These are phyloP conservation scores for Brachystomella parvula DNA, from an alignment of 1,140 invertebrate species.

Conservation along the genomic window DNA sequence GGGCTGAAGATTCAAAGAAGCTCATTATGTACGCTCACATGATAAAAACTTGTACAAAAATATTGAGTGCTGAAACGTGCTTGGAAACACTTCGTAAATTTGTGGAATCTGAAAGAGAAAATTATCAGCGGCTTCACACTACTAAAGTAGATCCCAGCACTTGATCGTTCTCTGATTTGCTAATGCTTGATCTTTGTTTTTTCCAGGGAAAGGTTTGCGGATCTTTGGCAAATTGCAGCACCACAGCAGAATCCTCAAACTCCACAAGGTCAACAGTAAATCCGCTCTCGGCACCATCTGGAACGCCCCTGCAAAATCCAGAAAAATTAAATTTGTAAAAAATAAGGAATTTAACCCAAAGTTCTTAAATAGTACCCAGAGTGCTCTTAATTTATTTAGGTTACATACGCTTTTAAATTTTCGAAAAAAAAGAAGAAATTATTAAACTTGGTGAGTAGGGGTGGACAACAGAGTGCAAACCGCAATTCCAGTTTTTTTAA, in stretches of 20 bases:
- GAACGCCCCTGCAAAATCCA: not conserved
- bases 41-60: not conserved
- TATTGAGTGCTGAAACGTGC: not conserved
- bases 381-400: not conserved
- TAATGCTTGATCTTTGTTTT: not conserved
- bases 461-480: not conserved
- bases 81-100: not conserved
- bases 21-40: not conserved
- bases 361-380: not conserved
- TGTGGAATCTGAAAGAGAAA: not conserved
- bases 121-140: not conserved
- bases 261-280: not conserved
- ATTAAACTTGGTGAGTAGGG: not conserved
- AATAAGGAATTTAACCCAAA: not conserved
- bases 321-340: not conserved
- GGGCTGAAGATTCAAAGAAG: not conserved
- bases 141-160: not conserved
- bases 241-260: not conserved
- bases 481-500: not conserved
- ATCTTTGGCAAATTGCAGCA: not conserved
- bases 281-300: not conserved
- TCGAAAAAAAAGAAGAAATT: not conserved
- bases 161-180: not conserved
- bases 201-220: not conserved
- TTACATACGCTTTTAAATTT: not conserved